Percentiles rank a stretch among this genome's conserved stretches.
Conservation (phyloP, 2,797 vertebrate species). For the Helicolenus hilgendorfi region DNA sequence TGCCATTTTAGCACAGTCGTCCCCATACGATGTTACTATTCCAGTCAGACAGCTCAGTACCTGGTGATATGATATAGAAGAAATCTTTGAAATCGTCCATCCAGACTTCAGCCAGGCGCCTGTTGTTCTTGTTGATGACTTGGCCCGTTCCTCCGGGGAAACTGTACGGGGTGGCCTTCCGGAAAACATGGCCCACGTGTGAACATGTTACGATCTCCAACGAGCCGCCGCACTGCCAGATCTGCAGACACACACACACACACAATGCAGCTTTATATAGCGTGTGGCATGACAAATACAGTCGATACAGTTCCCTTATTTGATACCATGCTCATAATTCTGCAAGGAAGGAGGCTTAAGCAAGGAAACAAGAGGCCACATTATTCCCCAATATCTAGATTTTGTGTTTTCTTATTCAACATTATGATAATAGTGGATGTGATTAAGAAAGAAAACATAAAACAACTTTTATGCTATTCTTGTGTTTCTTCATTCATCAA, state of each 20-base stretch:
- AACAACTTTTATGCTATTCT: not conserved
- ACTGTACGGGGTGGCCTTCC: slow-evolving; percentile 98
- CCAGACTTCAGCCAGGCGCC: slow-evolving; percentile 96
- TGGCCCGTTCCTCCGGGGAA: slow-evolving; percentile 98
- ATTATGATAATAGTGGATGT: not conserved
- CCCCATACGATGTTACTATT: not conserved
- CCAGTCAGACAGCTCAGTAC: slow-evolving; percentile 78
- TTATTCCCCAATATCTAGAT: not conserved
- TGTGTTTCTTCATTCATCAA: not conserved
- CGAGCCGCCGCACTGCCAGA: slow-evolving; percentile 98
- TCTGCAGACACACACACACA: slow-evolving; percentile 81
- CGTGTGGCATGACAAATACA: not conserved
- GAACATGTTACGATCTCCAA: slow-evolving; percentile 98
- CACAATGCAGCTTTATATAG: not conserved
- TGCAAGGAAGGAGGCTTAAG: not conserved
- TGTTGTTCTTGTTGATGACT: slow-evolving; percentile 99
- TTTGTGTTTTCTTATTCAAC: not conserved
- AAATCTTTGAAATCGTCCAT: slow-evolving; percentile 99
- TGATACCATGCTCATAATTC: not conserved
- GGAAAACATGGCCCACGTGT: slow-evolving; percentile 98
- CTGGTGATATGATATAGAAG: slow-evolving; percentile 99
- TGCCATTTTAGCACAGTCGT: not conserved
- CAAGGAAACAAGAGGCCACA: not conserved
- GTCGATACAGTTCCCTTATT: not conserved
- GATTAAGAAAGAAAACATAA: not conserved